Evolutionary conservation across 2,113 vertebrate species (phyloP).

Genomic region (Epinephelus moara): DNA sequence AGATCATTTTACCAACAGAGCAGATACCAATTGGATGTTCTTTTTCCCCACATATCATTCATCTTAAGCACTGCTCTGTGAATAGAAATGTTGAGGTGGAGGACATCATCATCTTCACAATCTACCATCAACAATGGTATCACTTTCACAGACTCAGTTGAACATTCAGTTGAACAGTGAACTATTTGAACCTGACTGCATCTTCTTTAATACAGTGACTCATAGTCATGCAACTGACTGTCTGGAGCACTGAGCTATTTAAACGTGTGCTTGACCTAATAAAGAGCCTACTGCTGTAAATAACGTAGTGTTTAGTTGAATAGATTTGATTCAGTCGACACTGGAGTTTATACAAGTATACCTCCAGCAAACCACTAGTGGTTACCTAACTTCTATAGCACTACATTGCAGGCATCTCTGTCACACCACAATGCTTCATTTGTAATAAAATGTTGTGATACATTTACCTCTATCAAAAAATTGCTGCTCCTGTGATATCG

Average conservation of each 20-base stretch:
- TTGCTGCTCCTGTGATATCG: too few relatives aligned
- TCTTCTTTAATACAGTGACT: background rate
- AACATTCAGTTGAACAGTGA: background rate
- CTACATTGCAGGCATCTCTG: too few relatives aligned
- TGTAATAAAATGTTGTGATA: too few relatives aligned
- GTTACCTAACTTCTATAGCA: too few relatives aligned
- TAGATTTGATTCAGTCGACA: background rate
- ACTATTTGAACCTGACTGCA: background rate
- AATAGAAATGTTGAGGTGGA: background rate
- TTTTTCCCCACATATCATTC: background rate
- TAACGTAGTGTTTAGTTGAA: background rate
- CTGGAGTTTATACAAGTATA: background rate
- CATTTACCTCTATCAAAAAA: too few relatives aligned
- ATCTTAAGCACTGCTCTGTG: background rate
- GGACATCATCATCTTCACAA: background rate
- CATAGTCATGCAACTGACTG: background rate
- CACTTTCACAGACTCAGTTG: too few relatives aligned
- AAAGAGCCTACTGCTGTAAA: background rate
- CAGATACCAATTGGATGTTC: too few relatives aligned
- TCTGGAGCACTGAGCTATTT: constrained; percentile 18
- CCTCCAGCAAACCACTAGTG: background rate
- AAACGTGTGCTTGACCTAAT: background rate
- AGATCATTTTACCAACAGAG: background rate
- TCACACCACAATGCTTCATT: too few relatives aligned
- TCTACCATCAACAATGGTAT: background rate